Percentiles rank a stretch among this genome's conserved stretches.
These are phyloP conservation scores for Tiliacea aurago DNA, from an alignment of 2,888 invertebrate genomes.

Conservation along the genomic window DNA sequence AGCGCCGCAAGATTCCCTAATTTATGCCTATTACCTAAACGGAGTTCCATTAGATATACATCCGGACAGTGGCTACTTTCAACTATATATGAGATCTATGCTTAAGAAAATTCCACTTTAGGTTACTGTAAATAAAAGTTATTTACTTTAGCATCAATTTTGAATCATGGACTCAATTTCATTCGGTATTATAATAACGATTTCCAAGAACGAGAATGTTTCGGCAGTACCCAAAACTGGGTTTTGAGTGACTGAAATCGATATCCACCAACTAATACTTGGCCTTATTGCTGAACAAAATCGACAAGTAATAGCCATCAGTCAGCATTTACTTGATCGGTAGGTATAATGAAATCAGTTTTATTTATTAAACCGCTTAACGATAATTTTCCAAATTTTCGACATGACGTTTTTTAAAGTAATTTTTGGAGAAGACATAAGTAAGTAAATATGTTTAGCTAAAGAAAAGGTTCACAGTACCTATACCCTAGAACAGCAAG, in stretches of 20 bases:
- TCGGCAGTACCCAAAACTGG: not conserved
- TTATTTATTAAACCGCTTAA: conserved; percentile 26
- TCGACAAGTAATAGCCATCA: conserved; percentile 32
- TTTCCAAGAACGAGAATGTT: conserved; percentile 15
- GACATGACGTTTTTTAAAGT: conserved; percentile 18
- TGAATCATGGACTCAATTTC: conserved; percentile 14
- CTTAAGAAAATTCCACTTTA: not conserved
- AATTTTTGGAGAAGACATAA: conserved; percentile 4
- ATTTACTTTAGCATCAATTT: not conserved
- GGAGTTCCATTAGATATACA: not conserved
- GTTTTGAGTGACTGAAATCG: not conserved
- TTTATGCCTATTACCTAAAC: conserved; percentile 7
- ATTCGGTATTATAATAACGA: conserved; percentile 30
- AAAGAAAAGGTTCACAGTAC: not conserved
- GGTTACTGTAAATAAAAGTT: not conserved
- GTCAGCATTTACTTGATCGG: not conserved
- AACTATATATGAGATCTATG: not conserved
- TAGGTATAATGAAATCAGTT: conserved; percentile 3
- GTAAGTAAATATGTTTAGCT: not conserved
- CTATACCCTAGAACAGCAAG: conserved; percentile 1
- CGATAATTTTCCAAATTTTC: conserved; percentile 40
- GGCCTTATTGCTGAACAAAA: not conserved
- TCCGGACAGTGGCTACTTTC: not conserved
- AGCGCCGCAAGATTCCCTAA: conserved; percentile 56
- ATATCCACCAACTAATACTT: conserved; percentile 30